Conservation (phyloP, 1,140 invertebrate genomes). For the Drosophila subobscura region DNA sequence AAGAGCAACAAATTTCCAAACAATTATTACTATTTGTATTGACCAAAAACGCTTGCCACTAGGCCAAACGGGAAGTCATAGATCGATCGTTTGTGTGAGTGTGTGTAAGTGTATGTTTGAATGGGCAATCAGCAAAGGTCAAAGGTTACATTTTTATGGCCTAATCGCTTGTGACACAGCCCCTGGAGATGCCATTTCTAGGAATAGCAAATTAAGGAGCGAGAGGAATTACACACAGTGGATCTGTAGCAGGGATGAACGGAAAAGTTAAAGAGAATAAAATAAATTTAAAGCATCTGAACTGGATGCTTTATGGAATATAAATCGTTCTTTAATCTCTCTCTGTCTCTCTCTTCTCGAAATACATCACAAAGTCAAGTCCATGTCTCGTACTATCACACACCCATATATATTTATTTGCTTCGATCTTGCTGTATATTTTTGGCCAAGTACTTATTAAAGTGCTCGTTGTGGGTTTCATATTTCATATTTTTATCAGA, state of each 20-base stretch:
- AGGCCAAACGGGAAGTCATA: constrained; percentile 23
- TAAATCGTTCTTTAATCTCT: too few relatives aligned
- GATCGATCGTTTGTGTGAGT: constrained; percentile 15
- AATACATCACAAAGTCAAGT: background rate
- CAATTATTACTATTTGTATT: constrained; percentile 76
- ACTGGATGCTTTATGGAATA: too few relatives aligned
- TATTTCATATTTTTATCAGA: constrained; percentile 26
- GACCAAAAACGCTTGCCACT: constrained; percentile 47
- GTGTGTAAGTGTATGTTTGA: constrained; percentile 16
- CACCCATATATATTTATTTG: background rate
- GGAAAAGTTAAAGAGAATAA: too few relatives aligned
- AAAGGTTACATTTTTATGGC: constrained; percentile 11
- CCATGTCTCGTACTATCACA: background rate
- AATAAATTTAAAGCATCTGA: too few relatives aligned
- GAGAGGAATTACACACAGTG: too few relatives aligned
- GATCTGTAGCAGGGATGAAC: too few relatives aligned
- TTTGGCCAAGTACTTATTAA: constrained; percentile 8
- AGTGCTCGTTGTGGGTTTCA: constrained; percentile 2
- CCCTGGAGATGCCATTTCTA: background rate
- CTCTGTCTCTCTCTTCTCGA: too few relatives aligned
- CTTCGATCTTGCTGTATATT: constrained; percentile 1
- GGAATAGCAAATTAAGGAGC: background rate
- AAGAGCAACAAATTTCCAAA: constrained; percentile 75
- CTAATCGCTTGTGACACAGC: background rate
- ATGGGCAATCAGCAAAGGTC: constrained; percentile 23